phyloP scores from a whole-genome alignment of 2,113 vertebrate species.

The Symphodus melops region DNA sequence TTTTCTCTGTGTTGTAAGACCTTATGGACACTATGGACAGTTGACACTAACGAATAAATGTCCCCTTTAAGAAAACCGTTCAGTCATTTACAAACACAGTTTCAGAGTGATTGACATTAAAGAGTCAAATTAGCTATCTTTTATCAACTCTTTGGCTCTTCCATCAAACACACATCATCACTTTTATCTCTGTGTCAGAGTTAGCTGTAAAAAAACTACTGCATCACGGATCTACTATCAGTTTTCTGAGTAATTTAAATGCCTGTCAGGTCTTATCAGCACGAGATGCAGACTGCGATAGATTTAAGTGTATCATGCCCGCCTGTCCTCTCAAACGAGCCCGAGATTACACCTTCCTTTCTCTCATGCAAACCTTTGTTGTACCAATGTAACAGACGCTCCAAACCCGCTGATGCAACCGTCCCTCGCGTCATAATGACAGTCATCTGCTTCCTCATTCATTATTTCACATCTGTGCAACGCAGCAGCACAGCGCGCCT shows the following conservation, averaged over 20 bases:
- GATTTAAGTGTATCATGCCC: background rate
- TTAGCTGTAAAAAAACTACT: too few species aligned
- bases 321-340: background rate
- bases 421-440: background rate
- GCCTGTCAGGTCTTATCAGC: background rate
- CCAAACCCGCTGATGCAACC: slow-evolving; percentile 29
- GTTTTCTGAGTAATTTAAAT: background rate
- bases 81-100: too few species aligned
- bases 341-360: background rate
- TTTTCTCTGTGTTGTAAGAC: too few species aligned
- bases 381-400: background rate
- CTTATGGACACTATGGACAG: too few species aligned
- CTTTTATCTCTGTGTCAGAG: too few species aligned
- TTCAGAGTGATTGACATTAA: too few species aligned
- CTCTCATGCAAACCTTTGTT: background rate
- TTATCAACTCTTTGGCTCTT: too few species aligned
- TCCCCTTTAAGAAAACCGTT: too few species aligned
- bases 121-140: too few species aligned
- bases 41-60: too few species aligned
- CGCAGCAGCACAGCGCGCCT: fast-evolving
- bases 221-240: background rate
- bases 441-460: slow-evolving; percentile 22
- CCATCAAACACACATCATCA: too few species aligned
- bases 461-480: slow-evolving; percentile 9
- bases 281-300: background rate